Evolutionary conservation across 2,797 vertebrate genomes (phyloP).

Genomic region (Anisognathus igniventris): DNA sequence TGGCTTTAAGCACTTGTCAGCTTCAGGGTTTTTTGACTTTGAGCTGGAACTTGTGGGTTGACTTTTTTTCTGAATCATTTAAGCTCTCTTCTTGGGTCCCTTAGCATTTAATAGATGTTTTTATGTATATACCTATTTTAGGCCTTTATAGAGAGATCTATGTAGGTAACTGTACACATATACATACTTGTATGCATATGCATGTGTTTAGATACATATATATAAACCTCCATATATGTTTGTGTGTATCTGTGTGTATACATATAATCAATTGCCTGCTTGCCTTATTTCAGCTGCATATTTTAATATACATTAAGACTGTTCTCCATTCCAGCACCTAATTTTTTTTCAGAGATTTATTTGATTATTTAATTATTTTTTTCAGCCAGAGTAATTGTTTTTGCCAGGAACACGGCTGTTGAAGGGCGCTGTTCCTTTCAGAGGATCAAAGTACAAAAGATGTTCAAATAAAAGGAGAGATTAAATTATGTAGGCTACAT

Average conservation of each 20-base stretch:
- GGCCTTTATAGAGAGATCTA: neutral
- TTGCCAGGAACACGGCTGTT: neutral
- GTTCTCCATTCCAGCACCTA: neutral
- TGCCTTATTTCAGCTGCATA: neutral
- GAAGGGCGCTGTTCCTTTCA: neutral
- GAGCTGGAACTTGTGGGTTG: neutral
- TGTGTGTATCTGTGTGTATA: neutral
- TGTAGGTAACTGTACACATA: too few relatives aligned
- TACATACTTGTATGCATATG: neutral
- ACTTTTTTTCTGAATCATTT: neutral
- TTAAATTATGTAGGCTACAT: neutral
- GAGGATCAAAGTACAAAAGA: slow-evolving; percentile 33
- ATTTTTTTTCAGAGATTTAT: neutral
- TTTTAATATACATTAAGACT: neutral
- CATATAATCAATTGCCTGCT: neutral
- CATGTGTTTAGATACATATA: neutral
- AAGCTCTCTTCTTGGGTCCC: neutral
- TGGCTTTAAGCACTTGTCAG: neutral
- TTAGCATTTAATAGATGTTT: neutral
- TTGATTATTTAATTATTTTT: neutral
- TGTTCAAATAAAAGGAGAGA: slow-evolving; percentile 31
- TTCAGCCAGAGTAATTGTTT: neutral
- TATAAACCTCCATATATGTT: neutral
- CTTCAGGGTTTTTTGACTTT: neutral
- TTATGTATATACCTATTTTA: neutral